Conservation (phyloP, 1,140 invertebrate species). For the Centruroides vittatus region DNA sequence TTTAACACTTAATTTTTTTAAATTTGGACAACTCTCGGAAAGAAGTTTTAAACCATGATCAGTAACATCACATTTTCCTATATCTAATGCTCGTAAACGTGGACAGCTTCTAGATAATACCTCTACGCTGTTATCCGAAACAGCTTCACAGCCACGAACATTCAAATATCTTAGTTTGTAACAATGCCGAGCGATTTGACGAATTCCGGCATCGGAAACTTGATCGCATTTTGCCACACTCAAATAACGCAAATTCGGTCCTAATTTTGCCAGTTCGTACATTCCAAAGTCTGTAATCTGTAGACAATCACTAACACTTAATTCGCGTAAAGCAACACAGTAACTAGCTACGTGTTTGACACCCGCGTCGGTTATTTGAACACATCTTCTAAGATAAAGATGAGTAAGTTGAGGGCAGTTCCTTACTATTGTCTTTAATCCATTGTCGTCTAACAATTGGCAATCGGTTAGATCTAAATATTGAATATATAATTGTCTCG, state of each 20-base stretch:
- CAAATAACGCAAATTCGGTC: conserved; percentile 63
- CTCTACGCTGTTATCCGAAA: conserved; percentile 74
- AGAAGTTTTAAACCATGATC: conserved; percentile 68
- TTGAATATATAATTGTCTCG: not conserved
- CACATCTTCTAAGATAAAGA: conserved; percentile 71
- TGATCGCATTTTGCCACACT: conserved; percentile 77
- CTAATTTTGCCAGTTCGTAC: conserved; percentile 73
- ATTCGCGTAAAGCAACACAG: conserved; percentile 61
- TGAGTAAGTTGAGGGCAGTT: conserved; percentile 74
- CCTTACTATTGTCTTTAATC: conserved; percentile 60
- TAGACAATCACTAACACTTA: conserved; percentile 78
- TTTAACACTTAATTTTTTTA: conserved; percentile 75
- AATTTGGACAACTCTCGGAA: conserved; percentile 72
- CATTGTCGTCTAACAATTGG: conserved; percentile 59
- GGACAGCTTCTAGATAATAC: conserved; percentile 68
- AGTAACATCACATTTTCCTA: conserved; percentile 84
- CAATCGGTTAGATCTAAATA: conserved; percentile 77
- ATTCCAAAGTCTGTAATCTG: conserved; percentile 81
- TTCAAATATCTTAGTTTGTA: conserved; percentile 72
- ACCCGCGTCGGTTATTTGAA: conserved; percentile 63
- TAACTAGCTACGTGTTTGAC: conserved; percentile 70
- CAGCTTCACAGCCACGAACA: conserved; percentile 74
- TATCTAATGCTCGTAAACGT: conserved; percentile 63
- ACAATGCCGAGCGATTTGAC: conserved; percentile 70
- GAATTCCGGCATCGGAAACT: conserved; percentile 63